These are phyloP conservation scores for Galerucella pusilla DNA, from an alignment of 2,888 invertebrate species.

Conservation along the genomic window DNA sequence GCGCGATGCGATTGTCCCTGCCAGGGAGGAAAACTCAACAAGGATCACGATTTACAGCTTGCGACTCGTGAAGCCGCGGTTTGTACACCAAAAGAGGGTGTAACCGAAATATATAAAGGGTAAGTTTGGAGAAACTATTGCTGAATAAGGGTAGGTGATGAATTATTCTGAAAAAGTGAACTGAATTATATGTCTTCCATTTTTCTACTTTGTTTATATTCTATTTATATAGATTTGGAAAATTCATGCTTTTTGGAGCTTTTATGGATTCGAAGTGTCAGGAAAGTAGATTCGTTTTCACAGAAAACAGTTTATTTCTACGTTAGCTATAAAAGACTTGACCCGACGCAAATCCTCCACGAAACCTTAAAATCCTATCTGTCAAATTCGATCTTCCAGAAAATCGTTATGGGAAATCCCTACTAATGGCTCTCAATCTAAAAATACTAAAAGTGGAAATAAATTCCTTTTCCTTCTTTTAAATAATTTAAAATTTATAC, in stretches of 20 bases:
- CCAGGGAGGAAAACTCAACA: neutral
- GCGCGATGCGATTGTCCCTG: constrained; percentile 6
- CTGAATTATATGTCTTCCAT: too few species aligned
- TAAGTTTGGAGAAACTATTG: neutral
- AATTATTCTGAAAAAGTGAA: neutral
- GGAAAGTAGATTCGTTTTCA: neutral
- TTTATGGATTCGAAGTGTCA: neutral
- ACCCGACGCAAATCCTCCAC: neutral
- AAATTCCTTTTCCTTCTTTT: neutral
- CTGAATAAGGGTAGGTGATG: neutral
- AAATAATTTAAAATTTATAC: too few species aligned
- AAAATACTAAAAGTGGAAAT: neutral
- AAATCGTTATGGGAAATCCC: neutral
- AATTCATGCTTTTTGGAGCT: neutral
- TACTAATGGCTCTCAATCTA: neutral
- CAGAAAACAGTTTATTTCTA: neutral
- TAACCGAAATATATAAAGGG: constrained; percentile 1
- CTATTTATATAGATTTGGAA: neutral
- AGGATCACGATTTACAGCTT: neutral
- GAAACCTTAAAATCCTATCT: neutral
- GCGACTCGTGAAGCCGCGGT: neutral
- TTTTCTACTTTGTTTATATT: neutral
- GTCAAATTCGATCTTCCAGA: constrained; percentile 5
- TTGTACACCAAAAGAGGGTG: neutral
- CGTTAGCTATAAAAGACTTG: neutral